A percentile compares a stretch with the other conserved stretches of the same genome.
Evolutionary conservation across 1,140 invertebrate species (phyloP).

Genomic region (Pseudoatta argentina): DNA sequence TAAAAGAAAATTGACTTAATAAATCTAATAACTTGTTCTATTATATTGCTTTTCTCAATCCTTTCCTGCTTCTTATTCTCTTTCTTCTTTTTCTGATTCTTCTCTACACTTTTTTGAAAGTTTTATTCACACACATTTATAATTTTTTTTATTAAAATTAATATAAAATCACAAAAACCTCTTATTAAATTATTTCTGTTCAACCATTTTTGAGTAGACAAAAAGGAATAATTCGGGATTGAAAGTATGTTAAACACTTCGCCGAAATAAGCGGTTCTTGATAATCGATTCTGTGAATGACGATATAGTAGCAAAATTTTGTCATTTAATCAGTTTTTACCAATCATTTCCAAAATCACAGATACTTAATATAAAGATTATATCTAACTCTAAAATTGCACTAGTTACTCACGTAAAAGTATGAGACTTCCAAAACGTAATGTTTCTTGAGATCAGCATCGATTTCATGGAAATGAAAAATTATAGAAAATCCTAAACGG

Average conservation of each 20-base stretch:
- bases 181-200: background rate
- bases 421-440: background rate
- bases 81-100: background rate
- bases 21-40: background rate
- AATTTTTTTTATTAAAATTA: background rate
- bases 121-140: background rate
- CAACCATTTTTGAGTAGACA: background rate
- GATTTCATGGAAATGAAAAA: background rate
- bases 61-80: background rate
- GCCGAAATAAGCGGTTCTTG: conserved; percentile 73
- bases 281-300: conserved; percentile 53
- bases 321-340: background rate
- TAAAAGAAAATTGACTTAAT: background rate
- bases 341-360: background rate
- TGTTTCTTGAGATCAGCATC: too few relatives aligned
- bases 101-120: background rate
- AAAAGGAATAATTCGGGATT: conserved; percentile 64
- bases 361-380: background rate
- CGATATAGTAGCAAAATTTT: conserved; percentile 60
- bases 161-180: background rate
- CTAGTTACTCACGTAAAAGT: background rate
- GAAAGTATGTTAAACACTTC: conserved; percentile 70
- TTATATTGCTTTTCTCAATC: background rate
- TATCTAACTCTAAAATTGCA: background rate
- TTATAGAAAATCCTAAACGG: background rate